phyloP scores from a whole-genome alignment of 2,888 invertebrate genomes.

The Hanleya hanleyi region DNA sequence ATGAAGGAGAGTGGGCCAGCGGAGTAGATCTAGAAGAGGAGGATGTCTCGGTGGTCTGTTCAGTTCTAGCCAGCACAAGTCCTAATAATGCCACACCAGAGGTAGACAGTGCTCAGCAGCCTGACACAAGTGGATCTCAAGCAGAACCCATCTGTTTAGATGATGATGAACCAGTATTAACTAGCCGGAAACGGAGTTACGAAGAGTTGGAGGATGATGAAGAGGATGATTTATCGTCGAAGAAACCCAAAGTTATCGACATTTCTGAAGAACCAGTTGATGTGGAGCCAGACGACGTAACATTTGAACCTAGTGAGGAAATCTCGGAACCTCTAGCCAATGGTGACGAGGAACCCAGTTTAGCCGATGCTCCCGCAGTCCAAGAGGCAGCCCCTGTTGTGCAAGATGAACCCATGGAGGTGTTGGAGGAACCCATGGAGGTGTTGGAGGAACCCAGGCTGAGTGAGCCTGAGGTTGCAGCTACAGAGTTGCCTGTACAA shows the following conservation, averaged over 20 bases:
- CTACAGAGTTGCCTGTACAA: too few relatives aligned
- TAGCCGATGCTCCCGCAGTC: constrained; percentile 25
- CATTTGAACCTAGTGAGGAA: too few relatives aligned
- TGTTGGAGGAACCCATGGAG: constrained; percentile 9
- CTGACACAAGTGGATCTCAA: not conserved
- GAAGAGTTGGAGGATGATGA: constrained; percentile 37
- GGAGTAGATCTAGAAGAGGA: not conserved
- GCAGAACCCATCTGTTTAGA: not conserved
- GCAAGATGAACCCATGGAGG: not conserved
- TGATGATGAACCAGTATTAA: constrained; percentile 1
- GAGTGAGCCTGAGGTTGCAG: not conserved
- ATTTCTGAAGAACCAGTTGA: not conserved
- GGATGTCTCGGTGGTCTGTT: not conserved
- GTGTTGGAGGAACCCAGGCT: not conserved
- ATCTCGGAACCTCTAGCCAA: not conserved
- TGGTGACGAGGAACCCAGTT: not conserved
- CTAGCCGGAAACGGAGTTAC: constrained; percentile 37
- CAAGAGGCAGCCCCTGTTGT: constrained; percentile 22
- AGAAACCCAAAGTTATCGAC: not conserved
- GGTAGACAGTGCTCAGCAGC: not conserved
- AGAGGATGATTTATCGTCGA: constrained; percentile 20
- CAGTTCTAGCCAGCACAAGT: too few relatives aligned
- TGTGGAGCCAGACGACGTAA: too few relatives aligned
- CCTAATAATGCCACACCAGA: not conserved
- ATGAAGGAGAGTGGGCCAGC: constrained; percentile 3